Conservation (phyloP, 2,888 invertebrate species). For the Serrognathus titanus region DNA sequence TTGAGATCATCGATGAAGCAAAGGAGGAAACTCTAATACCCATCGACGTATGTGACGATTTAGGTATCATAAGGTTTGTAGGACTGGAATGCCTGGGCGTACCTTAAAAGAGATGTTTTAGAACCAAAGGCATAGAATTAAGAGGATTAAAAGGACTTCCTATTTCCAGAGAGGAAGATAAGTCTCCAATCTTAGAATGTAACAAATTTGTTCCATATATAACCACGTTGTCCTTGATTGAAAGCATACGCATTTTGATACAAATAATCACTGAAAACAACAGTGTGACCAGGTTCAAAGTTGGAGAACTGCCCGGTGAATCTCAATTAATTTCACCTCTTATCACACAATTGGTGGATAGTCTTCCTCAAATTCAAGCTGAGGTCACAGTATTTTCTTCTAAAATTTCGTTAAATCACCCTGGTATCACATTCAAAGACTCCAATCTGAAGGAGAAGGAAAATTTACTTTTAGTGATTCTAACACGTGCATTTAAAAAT, state of each 20-base stretch:
- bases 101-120: slow-evolving; percentile 25
- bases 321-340: slow-evolving; percentile 49
- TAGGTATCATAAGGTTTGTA: slow-evolving; percentile 18
- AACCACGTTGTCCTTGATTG: slow-evolving; percentile 24
- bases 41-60: slow-evolving; percentile 48
- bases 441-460: slow-evolving; percentile 52
- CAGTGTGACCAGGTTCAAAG: slow-evolving; percentile 59
- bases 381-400: slow-evolving; percentile 58
- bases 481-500: slow-evolving; percentile 4
- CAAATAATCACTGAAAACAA: slow-evolving; percentile 74
- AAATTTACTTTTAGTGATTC: slow-evolving; percentile 30
- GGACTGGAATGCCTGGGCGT: not conserved
- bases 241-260: slow-evolving; percentile 57
- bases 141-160: slow-evolving; percentile 73
- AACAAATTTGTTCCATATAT: slow-evolving; percentile 68
- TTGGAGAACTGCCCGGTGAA: slow-evolving; percentile 46
- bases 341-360: slow-evolving; percentile 60
- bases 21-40: slow-evolving; percentile 26
- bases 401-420: slow-evolving; percentile 53
- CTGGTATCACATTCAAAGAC: slow-evolving; percentile 58
- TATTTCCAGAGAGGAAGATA: slow-evolving; percentile 65
- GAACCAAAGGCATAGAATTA: slow-evolving; percentile 74
- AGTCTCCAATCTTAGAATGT: slow-evolving; percentile 72
- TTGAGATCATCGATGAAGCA: slow-evolving; percentile 23
- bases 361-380: slow-evolving; percentile 67